phyloP scores from a whole-genome alignment of 2,888 invertebrate genomes.

The Dicranocentrus wangi region DNA sequence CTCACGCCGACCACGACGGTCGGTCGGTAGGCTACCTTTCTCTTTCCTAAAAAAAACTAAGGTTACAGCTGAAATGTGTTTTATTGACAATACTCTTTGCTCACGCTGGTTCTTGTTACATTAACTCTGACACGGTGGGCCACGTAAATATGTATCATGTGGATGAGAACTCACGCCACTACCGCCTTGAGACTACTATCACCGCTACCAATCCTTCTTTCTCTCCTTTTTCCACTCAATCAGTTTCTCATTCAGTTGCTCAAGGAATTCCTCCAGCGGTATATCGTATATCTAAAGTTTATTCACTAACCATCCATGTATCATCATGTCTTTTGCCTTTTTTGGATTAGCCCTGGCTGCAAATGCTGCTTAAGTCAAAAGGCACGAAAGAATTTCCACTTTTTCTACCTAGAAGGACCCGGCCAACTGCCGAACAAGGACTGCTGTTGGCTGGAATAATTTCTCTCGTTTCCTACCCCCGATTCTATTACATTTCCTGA shows the following conservation, averaged over 20 bases:
- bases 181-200: constrained; percentile 14
- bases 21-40: background rate
- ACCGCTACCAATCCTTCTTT: constrained; percentile 28
- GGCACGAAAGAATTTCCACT: constrained; percentile 29
- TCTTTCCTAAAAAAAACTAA: background rate
- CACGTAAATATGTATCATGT: constrained; percentile 43
- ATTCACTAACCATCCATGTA: constrained; percentile 49
- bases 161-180: constrained; percentile 34
- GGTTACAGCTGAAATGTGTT: constrained; percentile 37
- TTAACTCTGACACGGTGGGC: constrained; percentile 9
- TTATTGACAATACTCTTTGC: constrained; percentile 42
- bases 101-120: constrained; percentile 23
- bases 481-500: constrained; percentile 58
- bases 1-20: too few species aligned
- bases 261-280: constrained; percentile 53
- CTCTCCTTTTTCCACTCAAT: constrained; percentile 47
- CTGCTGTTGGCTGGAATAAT: constrained; percentile 49
- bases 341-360: constrained; percentile 44
- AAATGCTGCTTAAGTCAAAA: constrained; percentile 15
- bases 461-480: constrained; percentile 35
- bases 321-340: constrained; percentile 55
- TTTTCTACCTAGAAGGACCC: background rate
- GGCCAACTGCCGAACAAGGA: background rate
- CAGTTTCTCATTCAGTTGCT: constrained; percentile 55
- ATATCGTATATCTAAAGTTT: constrained; percentile 34